Percentiles rank a stretch among this genome's conserved stretches.
phyloP scores from a whole-genome alignment of 2,113 vertebrate genomes.

The Dromaius novaehollandiae region DNA sequence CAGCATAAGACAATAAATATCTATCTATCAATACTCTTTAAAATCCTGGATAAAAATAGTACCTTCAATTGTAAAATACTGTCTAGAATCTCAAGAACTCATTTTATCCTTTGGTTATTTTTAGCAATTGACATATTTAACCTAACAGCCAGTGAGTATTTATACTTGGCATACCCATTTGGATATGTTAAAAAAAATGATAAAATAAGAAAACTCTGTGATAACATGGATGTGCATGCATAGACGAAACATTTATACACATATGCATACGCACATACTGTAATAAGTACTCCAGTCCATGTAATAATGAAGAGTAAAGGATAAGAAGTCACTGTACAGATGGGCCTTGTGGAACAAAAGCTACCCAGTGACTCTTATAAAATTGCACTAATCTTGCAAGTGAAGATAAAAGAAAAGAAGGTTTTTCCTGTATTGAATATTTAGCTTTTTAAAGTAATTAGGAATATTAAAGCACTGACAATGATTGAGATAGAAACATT shows the following conservation, averaged over 20 bases:
- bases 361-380: conserved; percentile 66
- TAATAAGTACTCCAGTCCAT: conserved; percentile 14
- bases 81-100: background rate
- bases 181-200: background rate
- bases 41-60: background rate
- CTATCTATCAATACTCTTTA: background rate
- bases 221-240: background rate
- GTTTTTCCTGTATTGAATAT: conserved; percentile 80
- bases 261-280: background rate
- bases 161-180: background rate
- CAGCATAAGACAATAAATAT: background rate
- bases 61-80: background rate
- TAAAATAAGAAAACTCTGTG: background rate
- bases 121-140: background rate
- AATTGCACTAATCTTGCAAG: conserved; percentile 74
- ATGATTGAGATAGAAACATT: conserved; percentile 95
- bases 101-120: background rate
- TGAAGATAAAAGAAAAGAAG: conserved; percentile 76
- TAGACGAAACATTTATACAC: background rate
- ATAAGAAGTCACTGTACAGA: conserved; percentile 37
- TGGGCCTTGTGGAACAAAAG: conserved; percentile 4
- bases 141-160: background rate
- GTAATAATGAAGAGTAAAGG: background rate
- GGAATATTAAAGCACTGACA: conserved; percentile 92
- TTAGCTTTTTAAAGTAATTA: conserved; percentile 89